Base-by-base conservation (phyloP, 2,113 vertebrate species). In the Lagopus muta region DNA sequence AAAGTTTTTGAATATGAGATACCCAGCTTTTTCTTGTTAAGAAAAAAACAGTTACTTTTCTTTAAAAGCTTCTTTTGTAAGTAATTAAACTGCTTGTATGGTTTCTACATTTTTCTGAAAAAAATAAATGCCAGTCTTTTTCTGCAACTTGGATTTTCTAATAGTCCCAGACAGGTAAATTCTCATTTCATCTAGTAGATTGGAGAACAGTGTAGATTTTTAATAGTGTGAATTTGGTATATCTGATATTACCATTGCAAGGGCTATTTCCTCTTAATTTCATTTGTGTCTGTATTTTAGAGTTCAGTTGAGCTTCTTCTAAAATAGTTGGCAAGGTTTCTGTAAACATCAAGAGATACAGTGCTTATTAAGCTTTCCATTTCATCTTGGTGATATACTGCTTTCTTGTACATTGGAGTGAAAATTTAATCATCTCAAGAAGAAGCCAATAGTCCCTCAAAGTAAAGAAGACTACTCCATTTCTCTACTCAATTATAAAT, bases 341-440 rank as follows among this genome's bases (percentile, higher is more conserved):
- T 64, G 36, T 90, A 77, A 92, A 83, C 72, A 75, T 80, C 75
- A 96, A 81, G 91, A 82, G 85, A 78, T 75, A 75, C 30, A 61
- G 94, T 84, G 52, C 52, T 82, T 77, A 54, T 94, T 93, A 95
- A 91, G 82, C 65, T 92, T 94, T 91, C 89, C 67, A 61, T 95
- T 96, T 94, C 79, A 93, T 95, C 88, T 91, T 40, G 88, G 82
- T 3, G 1, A 91, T 89, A 74, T 65, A 88, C 55, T 72, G 79
- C 85, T 83, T 71, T 90, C 76, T 80, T 83, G 57, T 57, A 75
- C 3, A 54, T 54, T 83, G 69, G 76, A 92, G 91, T 91, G 72
- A 94, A 91, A 96, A 93, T 48, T 82, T 89, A 94, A 60, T 92
- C 80, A 92, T 92, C 78, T 92, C 79, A 85, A 96, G 85, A 70